Base-by-base conservation (phyloP, 2,888 invertebrate genomes). In the Tyria jacobaeae region DNA sequence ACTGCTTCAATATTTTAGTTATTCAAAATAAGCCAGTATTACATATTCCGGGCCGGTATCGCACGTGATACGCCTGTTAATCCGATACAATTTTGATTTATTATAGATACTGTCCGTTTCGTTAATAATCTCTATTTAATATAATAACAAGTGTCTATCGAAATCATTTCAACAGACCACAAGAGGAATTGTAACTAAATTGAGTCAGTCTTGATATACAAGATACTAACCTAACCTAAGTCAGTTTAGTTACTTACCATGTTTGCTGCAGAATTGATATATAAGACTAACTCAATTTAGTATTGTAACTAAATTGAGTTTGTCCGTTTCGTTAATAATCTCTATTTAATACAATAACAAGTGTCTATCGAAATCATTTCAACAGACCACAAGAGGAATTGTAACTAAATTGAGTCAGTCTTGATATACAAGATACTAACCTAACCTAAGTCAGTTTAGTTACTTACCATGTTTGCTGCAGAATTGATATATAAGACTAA, bases 31-130 rank as follows among this genome's bases (percentile, higher is more conserved):
- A 56, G 44, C 25, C 24, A 48, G 15, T 15, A 60, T 73, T 60
- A 64, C 14, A 48, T 66, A 71, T 71, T 66, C 71, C 6, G 9
- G 1, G 1, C 44, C n/a, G 34, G 60, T 44, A 2, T 0, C 7
- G 17, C 7, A 63, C 74, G 71, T 71, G 73, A 66, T 58, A 12
- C 50, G 73, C 59, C 34, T 71, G 52, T 53, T 58, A 63, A 71
- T 60, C 25, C 47, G 31, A 44, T 47, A 21, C 44, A 31, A 54
- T 31, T 27, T 39, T 73, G 61, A 73, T 73, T 73, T 60, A 66
- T 73, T 66, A 52, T 60, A 34, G 57, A 49, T 34, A 44, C 51
- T 12, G 53, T 37, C 25, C 49, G 41, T 59, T 66, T 56, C 44
- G 31, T 48, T 60, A 63, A 71, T 71, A 63, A 69, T 63, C 47